These are phyloP conservation scores for Perca fluviatilis DNA, from an alignment of 2,113 vertebrate genomes.

Conservation along the genomic window DNA sequence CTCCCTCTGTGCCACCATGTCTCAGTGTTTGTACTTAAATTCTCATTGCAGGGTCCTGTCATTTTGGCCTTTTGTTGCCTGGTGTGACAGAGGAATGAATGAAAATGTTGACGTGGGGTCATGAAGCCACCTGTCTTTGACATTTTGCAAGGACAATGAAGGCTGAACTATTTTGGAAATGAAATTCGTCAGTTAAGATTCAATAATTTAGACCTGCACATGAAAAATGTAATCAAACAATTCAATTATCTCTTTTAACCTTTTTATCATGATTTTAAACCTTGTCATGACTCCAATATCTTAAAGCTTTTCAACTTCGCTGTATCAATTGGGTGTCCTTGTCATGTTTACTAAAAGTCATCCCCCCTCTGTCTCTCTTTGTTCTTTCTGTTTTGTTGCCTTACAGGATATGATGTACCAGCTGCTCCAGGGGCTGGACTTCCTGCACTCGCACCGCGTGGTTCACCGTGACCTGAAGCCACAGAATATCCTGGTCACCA, in stretches of 20 bases:
- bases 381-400: slow-evolving; percentile 30
- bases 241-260: too few species aligned
- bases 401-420: slow-evolving; percentile 98
- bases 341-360: background rate
- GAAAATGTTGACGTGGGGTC: slow-evolving; percentile 17
- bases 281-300: background rate
- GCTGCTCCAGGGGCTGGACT: slow-evolving; percentile 96
- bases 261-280: background rate
- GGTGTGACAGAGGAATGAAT: slow-evolving; percentile 19
- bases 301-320: background rate
- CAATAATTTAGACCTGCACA: background rate
- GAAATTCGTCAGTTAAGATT: background rate
- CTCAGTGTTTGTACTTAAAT: slow-evolving; percentile 34
- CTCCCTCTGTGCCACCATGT: slow-evolving; percentile 46
- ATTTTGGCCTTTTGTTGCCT: slow-evolving; percentile 40
- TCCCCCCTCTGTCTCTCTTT: background rate
- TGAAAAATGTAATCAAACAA: background rate
- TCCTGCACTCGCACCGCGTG: slow-evolving; percentile 97
- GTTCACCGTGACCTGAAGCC: slow-evolving; percentile 98
- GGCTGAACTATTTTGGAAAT: background rate
- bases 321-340: background rate
- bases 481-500: slow-evolving; percentile 98
- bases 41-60: slow-evolving; percentile 32
- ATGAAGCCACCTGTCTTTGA: slow-evolving; percentile 7
- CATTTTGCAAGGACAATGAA: background rate